Percentiles rank a stretch among this genome's conserved stretches.
These are phyloP conservation scores for Drosophila paracracens DNA, from an alignment of 2,888 invertebrate genomes.

Conservation along the genomic window DNA sequence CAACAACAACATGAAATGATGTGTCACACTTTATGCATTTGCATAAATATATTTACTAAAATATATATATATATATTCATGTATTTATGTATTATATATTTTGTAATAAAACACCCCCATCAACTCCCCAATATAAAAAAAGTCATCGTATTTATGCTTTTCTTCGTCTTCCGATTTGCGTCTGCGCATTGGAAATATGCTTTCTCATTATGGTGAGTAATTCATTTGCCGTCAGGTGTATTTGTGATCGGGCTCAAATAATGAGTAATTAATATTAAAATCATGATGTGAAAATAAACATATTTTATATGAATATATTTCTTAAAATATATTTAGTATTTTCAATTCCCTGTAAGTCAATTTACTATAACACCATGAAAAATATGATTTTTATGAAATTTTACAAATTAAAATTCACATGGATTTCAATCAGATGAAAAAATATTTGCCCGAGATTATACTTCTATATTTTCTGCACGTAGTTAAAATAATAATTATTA, in stretches of 20 bases:
- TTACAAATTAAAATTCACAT: neutral
- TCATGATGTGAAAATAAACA: neutral
- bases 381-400: neutral
- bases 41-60: slow-evolving; percentile 10
- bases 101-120: slow-evolving; percentile 20
- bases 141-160: slow-evolving; percentile 14
- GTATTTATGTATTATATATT: slow-evolving; percentile 6
- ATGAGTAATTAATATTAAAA: neutral
- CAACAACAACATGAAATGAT: neutral
- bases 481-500: neutral
- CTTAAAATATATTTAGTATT: neutral
- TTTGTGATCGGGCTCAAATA: slow-evolving; percentile 26
- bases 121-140: slow-evolving; percentile 15
- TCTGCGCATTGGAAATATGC: slow-evolving; percentile 53
- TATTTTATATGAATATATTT: neutral
- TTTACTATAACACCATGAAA: neutral
- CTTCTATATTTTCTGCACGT: neutral
- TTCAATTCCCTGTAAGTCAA: neutral
- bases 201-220: slow-evolving; percentile 5
- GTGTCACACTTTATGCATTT: slow-evolving; percentile 25
- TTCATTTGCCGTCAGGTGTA: slow-evolving; percentile 10
- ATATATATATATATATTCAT: neutral
- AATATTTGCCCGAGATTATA: neutral
- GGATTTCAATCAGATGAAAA: neutral
- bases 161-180: slow-evolving; percentile 19